These are phyloP conservation scores for Catalaphyllia jardinei DNA, from an alignment of 64 coral and sea anemone species.

Conservation along the genomic window DNA sequence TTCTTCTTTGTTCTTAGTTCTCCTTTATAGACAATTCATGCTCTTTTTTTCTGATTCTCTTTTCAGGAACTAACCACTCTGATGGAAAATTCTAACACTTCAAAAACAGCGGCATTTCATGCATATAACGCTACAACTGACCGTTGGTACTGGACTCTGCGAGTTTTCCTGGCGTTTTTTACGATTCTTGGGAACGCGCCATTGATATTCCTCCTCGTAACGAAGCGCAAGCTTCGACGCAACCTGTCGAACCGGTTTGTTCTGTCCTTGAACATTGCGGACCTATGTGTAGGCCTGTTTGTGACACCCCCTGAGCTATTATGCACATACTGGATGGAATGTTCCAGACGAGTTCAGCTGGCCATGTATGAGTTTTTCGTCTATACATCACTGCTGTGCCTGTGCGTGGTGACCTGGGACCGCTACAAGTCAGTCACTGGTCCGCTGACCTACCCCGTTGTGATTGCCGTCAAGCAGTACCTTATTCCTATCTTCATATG, in stretches of 20 bases:
- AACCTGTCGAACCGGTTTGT: conserved; percentile 42
- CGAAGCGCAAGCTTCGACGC: conserved; percentile 14
- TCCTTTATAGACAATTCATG: too few relatives aligned
- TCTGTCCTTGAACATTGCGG: conserved; percentile 23
- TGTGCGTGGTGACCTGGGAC: conserved; percentile 31
- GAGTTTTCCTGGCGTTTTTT: conserved; percentile 18
- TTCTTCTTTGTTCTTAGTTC: too few relatives aligned
- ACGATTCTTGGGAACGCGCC: conserved; percentile 25
- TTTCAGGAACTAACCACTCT: background rate
- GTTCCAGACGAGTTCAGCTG: background rate
- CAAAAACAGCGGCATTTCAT: background rate
- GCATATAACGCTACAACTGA: background rate
- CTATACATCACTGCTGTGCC: conserved; percentile 25
- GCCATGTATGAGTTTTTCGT: conserved; percentile 48
- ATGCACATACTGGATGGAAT: background rate
- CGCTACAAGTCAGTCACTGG: conserved; percentile 34
- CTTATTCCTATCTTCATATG: background rate
- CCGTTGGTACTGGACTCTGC: conserved; percentile 21
- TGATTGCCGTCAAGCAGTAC: conserved; percentile 3
- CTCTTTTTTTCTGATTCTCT: background rate
- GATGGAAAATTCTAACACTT: background rate
- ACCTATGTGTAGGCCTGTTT: conserved; percentile 33
- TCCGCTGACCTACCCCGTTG: conserved; percentile 20
- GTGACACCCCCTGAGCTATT: conserved; percentile 27
- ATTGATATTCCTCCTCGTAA: conserved; percentile 24